Conservation (phyloP, 2,888 invertebrate genomes). For the Apamea epomidion region DNA sequence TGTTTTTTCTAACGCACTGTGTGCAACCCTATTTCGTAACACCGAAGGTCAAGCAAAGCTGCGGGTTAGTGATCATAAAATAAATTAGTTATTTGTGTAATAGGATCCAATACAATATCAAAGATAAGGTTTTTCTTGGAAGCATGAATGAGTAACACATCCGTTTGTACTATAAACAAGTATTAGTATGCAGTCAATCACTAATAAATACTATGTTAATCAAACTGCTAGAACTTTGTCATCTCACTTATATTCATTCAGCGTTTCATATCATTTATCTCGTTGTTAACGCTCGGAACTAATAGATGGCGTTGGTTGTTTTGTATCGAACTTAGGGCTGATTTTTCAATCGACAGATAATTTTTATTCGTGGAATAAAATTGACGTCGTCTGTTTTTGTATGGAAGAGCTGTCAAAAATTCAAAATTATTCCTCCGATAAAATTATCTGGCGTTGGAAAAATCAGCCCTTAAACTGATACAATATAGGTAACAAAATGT, state of each 20-base stretch:
- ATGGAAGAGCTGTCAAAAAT: too few species aligned
- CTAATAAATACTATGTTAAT: slow-evolving; percentile 43
- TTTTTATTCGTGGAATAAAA: too few species aligned
- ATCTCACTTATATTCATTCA: slow-evolving; percentile 45
- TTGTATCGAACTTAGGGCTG: background rate
- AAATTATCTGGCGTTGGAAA: too few species aligned
- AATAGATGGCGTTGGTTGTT: slow-evolving; percentile 59
- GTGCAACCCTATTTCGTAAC: slow-evolving; percentile 40
- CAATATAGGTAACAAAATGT: too few species aligned
- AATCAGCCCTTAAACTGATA: background rate
- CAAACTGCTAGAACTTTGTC: slow-evolving; percentile 41
- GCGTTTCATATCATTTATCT: slow-evolving; percentile 16
- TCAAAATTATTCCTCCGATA: too few species aligned
- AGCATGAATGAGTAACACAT: slow-evolving; percentile 59
- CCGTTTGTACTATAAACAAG: slow-evolving; percentile 58
- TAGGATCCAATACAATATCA: slow-evolving; percentile 41
- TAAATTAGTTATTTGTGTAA: slow-evolving; percentile 48
- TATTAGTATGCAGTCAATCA: slow-evolving; percentile 44
- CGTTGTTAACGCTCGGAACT: slow-evolving; percentile 6
- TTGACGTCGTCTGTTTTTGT: too few species aligned
- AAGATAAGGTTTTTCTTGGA: slow-evolving; percentile 61
- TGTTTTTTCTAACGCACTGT: slow-evolving; percentile 28
- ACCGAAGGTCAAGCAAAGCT: slow-evolving; percentile 51
- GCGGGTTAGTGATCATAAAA: slow-evolving; percentile 43
- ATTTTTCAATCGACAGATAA: too few species aligned